Evolutionary conservation across 1,140 invertebrate species (phyloP).

Genomic region (Acromyrmex charruanus): DNA sequence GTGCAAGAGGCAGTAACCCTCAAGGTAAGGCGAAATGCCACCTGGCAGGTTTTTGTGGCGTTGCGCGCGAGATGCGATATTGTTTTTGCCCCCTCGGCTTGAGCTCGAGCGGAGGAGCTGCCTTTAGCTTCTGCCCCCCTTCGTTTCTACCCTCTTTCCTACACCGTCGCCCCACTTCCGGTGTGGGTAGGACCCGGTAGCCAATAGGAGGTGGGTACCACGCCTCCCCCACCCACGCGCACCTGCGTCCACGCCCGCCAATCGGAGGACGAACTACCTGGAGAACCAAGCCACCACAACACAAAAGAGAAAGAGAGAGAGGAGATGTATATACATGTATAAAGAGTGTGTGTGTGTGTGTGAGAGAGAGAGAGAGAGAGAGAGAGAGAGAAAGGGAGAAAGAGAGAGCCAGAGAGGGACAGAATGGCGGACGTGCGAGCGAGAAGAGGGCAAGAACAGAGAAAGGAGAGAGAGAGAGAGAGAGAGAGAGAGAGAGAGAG

Average conservation of each 20-base stretch:
- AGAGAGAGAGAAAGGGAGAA: not conserved
- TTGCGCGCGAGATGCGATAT: conserved; percentile 82
- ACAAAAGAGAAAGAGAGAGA: conserved; percentile 20
- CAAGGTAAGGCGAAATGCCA: conserved; percentile 85
- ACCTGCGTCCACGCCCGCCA: conserved; percentile 83
- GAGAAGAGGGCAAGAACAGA: conserved; percentile 42
- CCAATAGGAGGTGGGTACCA: conserved; percentile 79
- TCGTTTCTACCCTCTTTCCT: conserved; percentile 36
- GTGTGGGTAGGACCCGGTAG: conserved; percentile 69
- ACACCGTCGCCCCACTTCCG: conserved; percentile 78
- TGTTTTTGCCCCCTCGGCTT: conserved; percentile 79
- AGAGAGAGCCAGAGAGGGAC: conserved; percentile 38
- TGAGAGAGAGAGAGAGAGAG: not conserved
- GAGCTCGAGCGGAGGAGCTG: conserved; percentile 69
- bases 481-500: conserved; percentile 42
- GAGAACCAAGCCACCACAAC: conserved; percentile 61
- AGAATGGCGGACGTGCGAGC: conserved; percentile 52
- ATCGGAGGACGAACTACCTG: conserved; percentile 76
- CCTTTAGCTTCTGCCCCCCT: conserved; percentile 51
- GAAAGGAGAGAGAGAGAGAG: conserved; percentile 54
- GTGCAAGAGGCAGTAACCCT: conserved; percentile 80
- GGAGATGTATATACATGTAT: too few relatives aligned
- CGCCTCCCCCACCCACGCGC: conserved; percentile 84
- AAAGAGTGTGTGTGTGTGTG: not conserved
- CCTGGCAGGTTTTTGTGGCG: conserved; percentile 85